phyloP scores from a whole-genome alignment of 2,797 vertebrate species.

The Eptatretus atami region DNA sequence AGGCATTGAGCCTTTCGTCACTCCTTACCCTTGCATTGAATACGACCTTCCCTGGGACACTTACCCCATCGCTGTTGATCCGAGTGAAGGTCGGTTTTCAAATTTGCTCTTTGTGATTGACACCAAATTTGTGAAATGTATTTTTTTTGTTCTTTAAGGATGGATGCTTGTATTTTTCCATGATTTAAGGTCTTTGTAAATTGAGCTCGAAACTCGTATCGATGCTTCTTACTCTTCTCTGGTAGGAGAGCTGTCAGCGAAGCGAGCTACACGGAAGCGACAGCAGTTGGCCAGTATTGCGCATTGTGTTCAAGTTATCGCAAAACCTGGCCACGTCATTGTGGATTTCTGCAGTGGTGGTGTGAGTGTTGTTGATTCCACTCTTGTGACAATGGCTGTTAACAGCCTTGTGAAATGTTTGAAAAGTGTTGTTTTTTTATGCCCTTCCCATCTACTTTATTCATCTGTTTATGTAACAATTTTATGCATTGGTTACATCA shows the following conservation, averaged over 20 bases:
- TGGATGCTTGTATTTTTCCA: background rate
- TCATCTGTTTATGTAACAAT: too few relatives aligned
- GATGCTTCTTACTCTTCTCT: slow-evolving; percentile 9
- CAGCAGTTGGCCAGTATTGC: slow-evolving; percentile 83
- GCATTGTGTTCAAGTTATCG: slow-evolving; percentile 31
- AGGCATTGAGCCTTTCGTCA: slow-evolving; percentile 39
- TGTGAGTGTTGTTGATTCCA: slow-evolving; percentile 16
- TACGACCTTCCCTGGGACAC: slow-evolving; percentile 49
- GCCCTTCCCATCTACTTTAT: too few relatives aligned
- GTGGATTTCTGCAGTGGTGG: slow-evolving; percentile 97
- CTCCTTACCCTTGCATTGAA: slow-evolving; percentile 35
- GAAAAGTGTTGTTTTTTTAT: too few relatives aligned
- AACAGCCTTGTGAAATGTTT: too few relatives aligned
- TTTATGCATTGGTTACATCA: too few relatives aligned
- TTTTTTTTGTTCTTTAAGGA: too few relatives aligned
- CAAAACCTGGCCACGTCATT: slow-evolving; percentile 31
- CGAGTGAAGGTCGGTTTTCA: slow-evolving; percentile 28
- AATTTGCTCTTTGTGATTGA: too few relatives aligned
- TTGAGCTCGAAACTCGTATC: background rate
- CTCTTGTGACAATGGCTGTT: too few relatives aligned
- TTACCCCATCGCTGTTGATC: slow-evolving; percentile 46
- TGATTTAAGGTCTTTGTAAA: background rate
- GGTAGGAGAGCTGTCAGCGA: slow-evolving; percentile 60
- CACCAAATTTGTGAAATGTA: too few relatives aligned
- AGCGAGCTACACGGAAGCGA: slow-evolving; percentile 46